A percentile compares a stretch with the other conserved stretches of the same genome.
Conservation (phyloP, 2,113 vertebrate species). For the Oreotrochilus melanogaster region DNA sequence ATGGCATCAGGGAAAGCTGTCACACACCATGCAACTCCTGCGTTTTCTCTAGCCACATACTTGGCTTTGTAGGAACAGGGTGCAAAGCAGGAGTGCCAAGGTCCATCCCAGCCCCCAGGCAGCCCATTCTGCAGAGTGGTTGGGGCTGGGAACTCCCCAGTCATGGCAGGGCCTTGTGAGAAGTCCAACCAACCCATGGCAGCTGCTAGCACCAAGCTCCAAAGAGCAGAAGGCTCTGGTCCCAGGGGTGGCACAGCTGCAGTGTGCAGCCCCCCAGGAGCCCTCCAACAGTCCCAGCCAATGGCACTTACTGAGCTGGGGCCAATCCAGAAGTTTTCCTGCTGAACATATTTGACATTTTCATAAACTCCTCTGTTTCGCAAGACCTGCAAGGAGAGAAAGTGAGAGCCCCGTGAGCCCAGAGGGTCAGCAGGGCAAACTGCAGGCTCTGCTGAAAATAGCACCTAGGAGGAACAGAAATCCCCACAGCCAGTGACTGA, state of each 20-base stretch:
- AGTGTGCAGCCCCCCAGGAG: not conserved
- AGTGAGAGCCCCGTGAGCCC: not conserved
- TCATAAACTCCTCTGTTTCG: constrained; percentile 97
- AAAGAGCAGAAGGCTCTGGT: not conserved
- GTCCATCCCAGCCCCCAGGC: not conserved
- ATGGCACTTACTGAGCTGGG: constrained; percentile 90
- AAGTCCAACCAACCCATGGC: not conserved
- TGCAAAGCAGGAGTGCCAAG: not conserved
- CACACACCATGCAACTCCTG: not conserved
- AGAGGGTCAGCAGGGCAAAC: not conserved
- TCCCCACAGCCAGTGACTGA: not conserved
- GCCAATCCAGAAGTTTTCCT: constrained; percentile 99
- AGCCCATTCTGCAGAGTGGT: not conserved
- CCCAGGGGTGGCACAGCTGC: not conserved
- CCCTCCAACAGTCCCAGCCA: not conserved
- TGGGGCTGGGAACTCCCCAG: not conserved
- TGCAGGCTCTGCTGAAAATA: not conserved
- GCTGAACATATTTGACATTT: constrained; percentile 97
- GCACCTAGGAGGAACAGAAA: not conserved
- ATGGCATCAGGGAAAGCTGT: not conserved
- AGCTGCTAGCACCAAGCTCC: not conserved
- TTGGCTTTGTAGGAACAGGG: not conserved
- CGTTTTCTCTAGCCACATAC: not conserved
- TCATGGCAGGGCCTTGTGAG: not conserved
- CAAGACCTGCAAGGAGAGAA: constrained; percentile 85